Evolutionary conservation across 2,888 invertebrate genomes (phyloP).

Genomic region (Eupithecia abbreviata): DNA sequence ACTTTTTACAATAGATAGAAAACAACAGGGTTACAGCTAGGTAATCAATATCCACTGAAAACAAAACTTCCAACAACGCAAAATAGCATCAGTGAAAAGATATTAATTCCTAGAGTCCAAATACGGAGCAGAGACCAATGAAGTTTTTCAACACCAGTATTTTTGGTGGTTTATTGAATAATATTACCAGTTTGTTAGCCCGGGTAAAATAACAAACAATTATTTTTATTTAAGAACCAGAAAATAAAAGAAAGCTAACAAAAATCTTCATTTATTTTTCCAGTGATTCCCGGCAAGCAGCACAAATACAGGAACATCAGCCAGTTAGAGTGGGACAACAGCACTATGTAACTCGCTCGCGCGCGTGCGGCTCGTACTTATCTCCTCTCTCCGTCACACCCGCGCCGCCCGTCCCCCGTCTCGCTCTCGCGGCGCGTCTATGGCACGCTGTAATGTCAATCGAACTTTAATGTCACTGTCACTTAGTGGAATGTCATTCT

Average conservation of each 20-base stretch:
- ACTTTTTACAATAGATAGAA: no score
- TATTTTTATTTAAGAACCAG: background rate
- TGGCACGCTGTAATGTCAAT: conserved; percentile 32
- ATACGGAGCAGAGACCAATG: no score
- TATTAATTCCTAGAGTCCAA: no score
- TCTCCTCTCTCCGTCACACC: conserved; percentile 41
- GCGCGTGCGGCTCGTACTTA: conserved; percentile 57
- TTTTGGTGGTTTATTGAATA: no score
- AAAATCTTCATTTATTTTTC: conserved; percentile 22
- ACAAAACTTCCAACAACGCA: no score
- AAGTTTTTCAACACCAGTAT: no score
- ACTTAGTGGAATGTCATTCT: conserved; percentile 4
- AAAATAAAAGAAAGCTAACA: background rate
- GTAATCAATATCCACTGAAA: no score
- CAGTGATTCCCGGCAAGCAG: conserved; percentile 79
- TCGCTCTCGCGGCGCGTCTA: conserved; percentile 45
- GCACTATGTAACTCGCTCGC: conserved; percentile 86
- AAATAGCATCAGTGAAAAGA: no score
- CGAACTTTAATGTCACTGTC: conserved; percentile 23
- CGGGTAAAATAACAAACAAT: no score
- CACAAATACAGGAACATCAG: conserved; percentile 89
- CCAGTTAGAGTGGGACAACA: conserved; percentile 91
- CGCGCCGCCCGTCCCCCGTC: conserved; percentile 46
- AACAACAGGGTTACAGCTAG: no score
- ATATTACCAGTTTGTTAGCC: no score